phyloP scores from a whole-genome alignment of 2,113 vertebrate genomes.

The Prolemur simus region DNA sequence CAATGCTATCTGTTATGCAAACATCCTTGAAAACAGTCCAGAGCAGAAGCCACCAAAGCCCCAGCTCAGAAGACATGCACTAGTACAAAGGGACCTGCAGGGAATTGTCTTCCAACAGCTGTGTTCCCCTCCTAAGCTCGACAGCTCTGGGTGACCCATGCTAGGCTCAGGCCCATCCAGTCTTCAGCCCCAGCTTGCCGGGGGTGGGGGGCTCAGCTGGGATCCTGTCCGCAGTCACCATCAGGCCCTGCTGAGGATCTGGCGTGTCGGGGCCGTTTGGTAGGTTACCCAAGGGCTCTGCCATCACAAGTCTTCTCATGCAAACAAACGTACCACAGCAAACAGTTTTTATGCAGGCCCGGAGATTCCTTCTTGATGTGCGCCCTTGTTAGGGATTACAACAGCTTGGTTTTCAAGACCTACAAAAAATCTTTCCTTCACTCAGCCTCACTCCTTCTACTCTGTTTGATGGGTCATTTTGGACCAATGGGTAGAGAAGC shows the following conservation, averaged over 20 bases:
- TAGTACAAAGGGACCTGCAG: rapidly evolving
- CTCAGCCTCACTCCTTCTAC: neutral
- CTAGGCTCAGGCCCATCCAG: neutral
- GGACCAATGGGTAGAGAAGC: neutral
- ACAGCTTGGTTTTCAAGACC: neutral
- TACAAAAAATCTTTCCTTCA: neutral
- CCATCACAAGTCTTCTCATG: neutral
- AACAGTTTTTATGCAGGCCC: neutral
- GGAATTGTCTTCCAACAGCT: rapidly evolving
- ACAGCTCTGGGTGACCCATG: neutral
- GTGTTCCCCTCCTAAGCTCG: neutral
- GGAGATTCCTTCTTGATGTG: no score
- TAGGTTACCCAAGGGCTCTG: neutral
- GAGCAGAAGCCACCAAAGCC: no score
- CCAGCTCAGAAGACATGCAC: rapidly evolving
- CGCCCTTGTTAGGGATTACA: no score
- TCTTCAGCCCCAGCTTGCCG: neutral
- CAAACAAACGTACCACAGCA: no score
- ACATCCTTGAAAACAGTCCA: neutral
- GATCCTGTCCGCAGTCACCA: neutral
- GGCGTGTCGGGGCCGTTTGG: neutral
- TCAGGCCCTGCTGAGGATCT: rapidly evolving
- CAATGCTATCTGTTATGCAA: neutral
- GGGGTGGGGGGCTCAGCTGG: neutral
- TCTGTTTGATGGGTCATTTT: neutral